Evolutionary conservation across 2,113 vertebrate genomes (phyloP), one percentile per base, ranked within the genome.

Genomic region (Acinonyx jubatus): DNA sequence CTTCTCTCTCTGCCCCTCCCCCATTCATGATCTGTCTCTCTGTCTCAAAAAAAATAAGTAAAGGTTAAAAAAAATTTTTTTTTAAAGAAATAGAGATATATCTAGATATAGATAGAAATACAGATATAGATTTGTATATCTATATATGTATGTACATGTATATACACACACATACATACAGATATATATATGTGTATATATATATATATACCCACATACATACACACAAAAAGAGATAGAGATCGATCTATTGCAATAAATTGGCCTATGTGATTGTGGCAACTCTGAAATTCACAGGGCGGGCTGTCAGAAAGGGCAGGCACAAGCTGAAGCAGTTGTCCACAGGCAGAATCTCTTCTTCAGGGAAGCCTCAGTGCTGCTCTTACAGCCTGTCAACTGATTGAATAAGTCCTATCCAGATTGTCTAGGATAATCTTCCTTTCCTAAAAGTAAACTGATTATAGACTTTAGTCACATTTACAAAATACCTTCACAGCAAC

Each of bases 381-480:
- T 73, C 38, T 13, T 66, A 61, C 66, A 14, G 38, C 1, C 41
- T 93, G 92, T 71, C 73, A 27, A 76, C 18, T 52, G 88, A 87
- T 48, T 91, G 45, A 82, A 65, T 76, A 63, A 71, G 89, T 61
- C 31, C 68, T 85, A 61, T 52, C n/a, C 69, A 78, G 91, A 96
- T 86, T 68, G 82, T 48, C 79, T 63, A 36, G n/a, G 52, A 83
- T 90, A 85, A 95, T 87, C 84, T 92, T 92, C 68, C 79, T 80
- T 52, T 79, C 83, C 93, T 87, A 86, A 83, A 83, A 66, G 57
- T 71, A 90, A 96, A 92, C 48, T 92, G 90, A 66, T 68, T 68
- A 82, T 48, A 79, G 68, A 74, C 63, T 90, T 87, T 9, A 85
- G 45, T 84, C 38, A 29, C 48, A 84, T 88, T 94, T 91, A 80